Base-by-base conservation (phyloP, 2,113 vertebrate species). In the Lepus americanus region DNA sequence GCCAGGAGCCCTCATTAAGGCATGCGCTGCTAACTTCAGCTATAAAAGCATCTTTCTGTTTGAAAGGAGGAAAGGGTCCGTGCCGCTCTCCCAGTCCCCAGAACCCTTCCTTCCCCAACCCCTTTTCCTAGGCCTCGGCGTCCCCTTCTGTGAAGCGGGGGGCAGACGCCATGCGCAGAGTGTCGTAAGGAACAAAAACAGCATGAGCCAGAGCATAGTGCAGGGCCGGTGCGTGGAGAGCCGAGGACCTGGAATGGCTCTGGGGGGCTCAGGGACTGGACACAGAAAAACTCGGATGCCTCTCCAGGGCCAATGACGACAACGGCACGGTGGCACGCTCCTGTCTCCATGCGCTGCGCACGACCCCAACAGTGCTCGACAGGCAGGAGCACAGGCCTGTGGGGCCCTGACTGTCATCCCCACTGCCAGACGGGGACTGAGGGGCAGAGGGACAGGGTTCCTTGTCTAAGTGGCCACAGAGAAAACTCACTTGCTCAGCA, bases 61-160 rank as follows among this genome's bases (percentile, higher is more conserved):
- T 33, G 29, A 10, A 25, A 31, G 67, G 20, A 76, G 51, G 10
- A n/a, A 79, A 29, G 44, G 13, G 17, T 44, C 51, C 20, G 19
- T 51, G 39, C 14, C 73, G 44, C 44, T 44, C 44, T 44, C 44
- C 44, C 44, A 44, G 44, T 44, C 44, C 44, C 44, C 44, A 44
- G 6, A 0, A 20, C 14, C 12, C 27, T n/a, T 7, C 19, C 59
- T 25, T 6, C 27, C 31, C 27, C 51, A 44, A 44, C 51, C 29
- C 11, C 36, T 77, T 39, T 17, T 73, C 66, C 66, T 61, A 10
- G 80, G 17, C 64, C 61, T 90, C 33, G 25, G 69, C 72, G 88
- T 90, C 61, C 20, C 22, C 31, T 27, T 76, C 77, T 90, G 53
- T 94, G 73, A 92, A 76, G 49, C 22, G 33, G 76, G 79, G 17